These are phyloP conservation scores for Epistrophella euchroma DNA, from an alignment of 2,888 invertebrate genomes.

Conservation along the genomic window DNA sequence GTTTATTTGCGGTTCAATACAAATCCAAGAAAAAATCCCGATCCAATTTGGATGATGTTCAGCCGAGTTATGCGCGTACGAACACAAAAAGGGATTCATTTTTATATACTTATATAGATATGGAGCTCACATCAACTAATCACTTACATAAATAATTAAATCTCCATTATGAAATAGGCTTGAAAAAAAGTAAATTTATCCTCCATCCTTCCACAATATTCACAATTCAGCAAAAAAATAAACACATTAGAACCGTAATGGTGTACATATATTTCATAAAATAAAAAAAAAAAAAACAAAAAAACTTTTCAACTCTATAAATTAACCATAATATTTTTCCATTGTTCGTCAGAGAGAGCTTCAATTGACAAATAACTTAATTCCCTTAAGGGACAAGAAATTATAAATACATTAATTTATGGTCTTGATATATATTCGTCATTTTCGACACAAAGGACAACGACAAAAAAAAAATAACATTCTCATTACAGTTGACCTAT, in stretches of 20 bases:
- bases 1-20: too few species aligned
- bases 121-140: too few species aligned
- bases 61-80: too few species aligned
- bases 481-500: slow-evolving; percentile 17
- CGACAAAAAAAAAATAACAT: background rate
- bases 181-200: too few species aligned
- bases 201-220: too few species aligned
- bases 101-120: too few species aligned
- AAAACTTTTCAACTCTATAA: background rate
- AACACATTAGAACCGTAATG: background rate
- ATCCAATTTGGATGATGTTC: too few species aligned
- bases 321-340: background rate
- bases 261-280: background rate
- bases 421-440: slow-evolving; percentile 4
- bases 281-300: background rate
- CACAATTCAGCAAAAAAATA: too few species aligned
- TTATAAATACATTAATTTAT: slow-evolving; percentile 13
- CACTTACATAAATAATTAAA: too few species aligned
- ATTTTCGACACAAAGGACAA: slow-evolving; percentile 4
- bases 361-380: background rate
- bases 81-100: too few species aligned
- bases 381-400: background rate
- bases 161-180: too few species aligned
- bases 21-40: too few species aligned
- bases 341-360: background rate